phyloP scores from a whole-genome alignment of 1,140 invertebrate genomes.

The Lethrus apterus region DNA sequence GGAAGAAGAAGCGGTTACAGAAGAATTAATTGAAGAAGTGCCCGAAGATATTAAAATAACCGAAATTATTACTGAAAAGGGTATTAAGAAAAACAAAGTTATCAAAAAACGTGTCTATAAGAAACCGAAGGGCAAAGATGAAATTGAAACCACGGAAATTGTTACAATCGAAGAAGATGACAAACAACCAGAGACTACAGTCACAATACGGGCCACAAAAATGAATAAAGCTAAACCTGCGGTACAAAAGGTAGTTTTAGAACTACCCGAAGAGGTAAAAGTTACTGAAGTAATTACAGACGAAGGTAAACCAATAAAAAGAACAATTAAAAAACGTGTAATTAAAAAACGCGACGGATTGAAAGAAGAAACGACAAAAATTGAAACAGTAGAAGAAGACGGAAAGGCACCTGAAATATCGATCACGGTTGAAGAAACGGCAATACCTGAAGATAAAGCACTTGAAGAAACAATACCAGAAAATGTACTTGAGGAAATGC shows the following conservation, averaged over 20 bases:
- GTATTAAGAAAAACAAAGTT: conserved; percentile 31
- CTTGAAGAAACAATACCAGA: conserved; percentile 22
- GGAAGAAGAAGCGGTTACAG: conserved; percentile 12
- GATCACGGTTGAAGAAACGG: conserved; percentile 41
- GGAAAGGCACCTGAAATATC: conserved; percentile 33
- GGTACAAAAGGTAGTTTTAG: conserved; percentile 15
- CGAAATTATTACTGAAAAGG: conserved; percentile 31
- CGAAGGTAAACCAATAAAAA: conserved; percentile 32
- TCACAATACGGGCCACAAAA: conserved; percentile 28
- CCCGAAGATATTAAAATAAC: conserved; percentile 40
- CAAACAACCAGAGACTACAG: conserved; percentile 26
- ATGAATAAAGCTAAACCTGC: not conserved
- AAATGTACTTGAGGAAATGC: conserved; percentile 25
- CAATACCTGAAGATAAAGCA: conserved; percentile 24
- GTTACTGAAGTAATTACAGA: conserved; percentile 19
- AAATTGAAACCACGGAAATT: conserved; percentile 36
- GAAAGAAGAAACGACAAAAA: conserved; percentile 33
- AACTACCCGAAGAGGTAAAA: conserved; percentile 35
- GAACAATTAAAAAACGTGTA: conserved; percentile 33
- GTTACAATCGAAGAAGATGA: conserved; percentile 31
- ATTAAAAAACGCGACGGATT: conserved; percentile 31
- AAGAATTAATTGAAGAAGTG: conserved; percentile 24
- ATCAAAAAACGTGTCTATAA: conserved; percentile 14
- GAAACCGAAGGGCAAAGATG: conserved; percentile 27
- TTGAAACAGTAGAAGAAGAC: conserved; percentile 31